Evolutionary conservation across 2,888 invertebrate species (phyloP).

Genomic region (Eledona agricola): DNA sequence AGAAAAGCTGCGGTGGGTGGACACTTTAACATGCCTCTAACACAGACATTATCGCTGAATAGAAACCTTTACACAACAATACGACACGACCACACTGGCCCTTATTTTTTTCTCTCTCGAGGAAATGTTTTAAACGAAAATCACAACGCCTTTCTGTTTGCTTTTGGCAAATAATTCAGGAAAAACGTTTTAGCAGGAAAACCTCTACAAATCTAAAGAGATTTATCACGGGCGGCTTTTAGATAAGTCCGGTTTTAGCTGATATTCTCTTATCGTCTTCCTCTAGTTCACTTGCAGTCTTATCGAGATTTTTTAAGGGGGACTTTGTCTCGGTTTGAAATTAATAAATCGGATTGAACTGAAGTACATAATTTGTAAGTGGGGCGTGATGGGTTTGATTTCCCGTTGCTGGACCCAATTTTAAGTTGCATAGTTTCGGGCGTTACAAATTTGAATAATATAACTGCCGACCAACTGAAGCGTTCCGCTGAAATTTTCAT

Average conservation of each 20-base stretch:
- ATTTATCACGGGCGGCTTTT: conserved; percentile 36
- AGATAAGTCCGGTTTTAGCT: conserved; percentile 41
- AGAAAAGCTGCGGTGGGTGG: too few species aligned
- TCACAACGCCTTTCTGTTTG: neutral
- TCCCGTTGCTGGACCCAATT: too few species aligned
- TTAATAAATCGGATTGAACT: neutral
- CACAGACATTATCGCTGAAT: conserved; percentile 17
- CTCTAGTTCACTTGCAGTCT: conserved; percentile 52
- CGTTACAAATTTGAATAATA: too few species aligned
- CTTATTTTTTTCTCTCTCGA: neutral
- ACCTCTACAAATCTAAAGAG: conserved; percentile 27
- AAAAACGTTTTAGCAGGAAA: conserved; percentile 16
- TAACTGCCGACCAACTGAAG: too few species aligned
- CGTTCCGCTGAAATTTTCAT: too few species aligned
- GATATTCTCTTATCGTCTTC: conserved; percentile 45
- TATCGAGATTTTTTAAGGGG: conserved; percentile 43
- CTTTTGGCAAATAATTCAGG: neutral
- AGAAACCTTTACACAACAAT: neutral
- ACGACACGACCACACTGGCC: neutral
- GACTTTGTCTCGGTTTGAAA: conserved; percentile 17
- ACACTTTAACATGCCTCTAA: conserved; percentile 10
- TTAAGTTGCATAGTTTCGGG: too few species aligned
- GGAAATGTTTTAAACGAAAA: neutral
- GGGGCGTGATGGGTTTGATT: too few species aligned
- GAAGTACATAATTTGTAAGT: too few species aligned